Evolutionary conservation across 2,888 invertebrate species (phyloP).

Genomic region (Meliscaeva auricollis): DNA sequence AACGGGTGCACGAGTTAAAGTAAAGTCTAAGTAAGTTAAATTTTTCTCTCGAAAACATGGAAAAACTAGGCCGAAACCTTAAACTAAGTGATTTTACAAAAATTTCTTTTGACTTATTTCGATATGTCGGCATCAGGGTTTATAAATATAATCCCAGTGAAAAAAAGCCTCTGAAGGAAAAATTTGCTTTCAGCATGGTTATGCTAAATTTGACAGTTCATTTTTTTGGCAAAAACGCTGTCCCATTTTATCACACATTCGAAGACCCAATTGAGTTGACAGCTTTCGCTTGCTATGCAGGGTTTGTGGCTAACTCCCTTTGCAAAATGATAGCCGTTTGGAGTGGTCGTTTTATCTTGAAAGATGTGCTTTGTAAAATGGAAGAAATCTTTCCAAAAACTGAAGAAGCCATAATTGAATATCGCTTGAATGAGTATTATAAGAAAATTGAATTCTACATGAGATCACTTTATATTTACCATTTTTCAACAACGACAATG

Average conservation of each 20-base stretch:
- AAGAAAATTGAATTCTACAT: slow-evolving; percentile 52
- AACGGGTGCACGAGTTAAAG: not conserved
- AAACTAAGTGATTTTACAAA: slow-evolving; percentile 58
- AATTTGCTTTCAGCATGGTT: not conserved
- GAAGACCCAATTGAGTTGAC: slow-evolving; percentile 42
- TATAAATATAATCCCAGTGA: slow-evolving; percentile 37
- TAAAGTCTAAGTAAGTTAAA: not conserved
- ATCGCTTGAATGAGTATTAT: slow-evolving; percentile 65
- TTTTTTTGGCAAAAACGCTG: not conserved
- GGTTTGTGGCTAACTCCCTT: slow-evolving; percentile 46
- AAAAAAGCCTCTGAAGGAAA: not conserved
- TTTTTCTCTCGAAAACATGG: slow-evolving; percentile 22
- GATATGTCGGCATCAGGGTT: slow-evolving; percentile 45
- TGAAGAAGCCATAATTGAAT: slow-evolving; percentile 26
- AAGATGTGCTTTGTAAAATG: slow-evolving; percentile 55
- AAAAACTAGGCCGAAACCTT: slow-evolving; percentile 5
- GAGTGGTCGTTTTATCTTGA: slow-evolving; percentile 49
- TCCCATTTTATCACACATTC: slow-evolving; percentile 9
- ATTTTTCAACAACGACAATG: slow-evolving; percentile 70
- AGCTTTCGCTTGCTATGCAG: slow-evolving; percentile 44
- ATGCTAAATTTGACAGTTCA: not conserved
- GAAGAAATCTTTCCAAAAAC: slow-evolving; percentile 69
- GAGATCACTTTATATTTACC: slow-evolving; percentile 59
- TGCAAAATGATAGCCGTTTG: slow-evolving; percentile 53
- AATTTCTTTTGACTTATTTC: slow-evolving; percentile 41